Evolutionary conservation across 2,797 vertebrate species (phyloP).

Genomic region (Poeciliopsis paucimaculata): DNA sequence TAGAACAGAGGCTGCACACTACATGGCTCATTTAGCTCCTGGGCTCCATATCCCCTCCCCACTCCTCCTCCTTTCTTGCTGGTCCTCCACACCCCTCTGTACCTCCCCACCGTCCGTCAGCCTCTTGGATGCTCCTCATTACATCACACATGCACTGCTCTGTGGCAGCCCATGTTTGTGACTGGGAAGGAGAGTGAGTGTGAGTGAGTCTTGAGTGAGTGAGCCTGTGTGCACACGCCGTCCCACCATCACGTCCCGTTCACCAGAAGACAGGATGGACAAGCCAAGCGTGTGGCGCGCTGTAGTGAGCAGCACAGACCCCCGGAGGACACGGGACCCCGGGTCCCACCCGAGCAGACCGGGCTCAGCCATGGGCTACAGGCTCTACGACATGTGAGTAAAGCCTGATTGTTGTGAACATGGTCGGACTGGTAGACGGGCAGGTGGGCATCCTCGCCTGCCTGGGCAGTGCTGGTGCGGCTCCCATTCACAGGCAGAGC

Average conservation of each 20-base stretch:
- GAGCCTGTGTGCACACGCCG: conserved; percentile 79
- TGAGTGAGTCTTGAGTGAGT: conserved; percentile 73
- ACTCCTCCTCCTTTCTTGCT: conserved; percentile 17
- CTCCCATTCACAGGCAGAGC: conserved; percentile 57
- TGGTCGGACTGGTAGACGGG: conserved; percentile 9
- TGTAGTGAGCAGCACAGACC: conserved; percentile 79
- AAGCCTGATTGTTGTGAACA: conserved; percentile 20
- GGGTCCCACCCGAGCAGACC: conserved; percentile 68
- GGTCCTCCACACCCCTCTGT: neutral
- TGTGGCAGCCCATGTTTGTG: conserved; percentile 74
- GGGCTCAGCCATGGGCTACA: conserved; percentile 89
- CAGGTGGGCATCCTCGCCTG: neutral
- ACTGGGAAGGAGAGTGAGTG: conserved; percentile 70
- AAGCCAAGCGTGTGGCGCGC: conserved; percentile 81
- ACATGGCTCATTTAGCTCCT: conserved; percentile 27
- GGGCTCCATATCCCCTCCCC: conserved; percentile 13
- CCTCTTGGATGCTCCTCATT: conserved; percentile 80
- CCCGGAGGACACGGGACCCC: conserved; percentile 68
- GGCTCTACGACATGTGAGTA: conserved; percentile 98
- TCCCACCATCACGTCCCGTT: conserved; percentile 59
- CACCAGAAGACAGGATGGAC: conserved; percentile 77
- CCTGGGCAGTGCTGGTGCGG: conserved; percentile 17
- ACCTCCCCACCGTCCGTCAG: conserved; percentile 44
- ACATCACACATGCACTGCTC: conserved; percentile 86
- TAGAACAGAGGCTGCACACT: conserved; percentile 24